Percentiles rank a stretch among this genome's conserved stretches.
Evolutionary conservation across 2,113 vertebrate genomes (phyloP).

Genomic region (Hydrolagus affinis): DNA sequence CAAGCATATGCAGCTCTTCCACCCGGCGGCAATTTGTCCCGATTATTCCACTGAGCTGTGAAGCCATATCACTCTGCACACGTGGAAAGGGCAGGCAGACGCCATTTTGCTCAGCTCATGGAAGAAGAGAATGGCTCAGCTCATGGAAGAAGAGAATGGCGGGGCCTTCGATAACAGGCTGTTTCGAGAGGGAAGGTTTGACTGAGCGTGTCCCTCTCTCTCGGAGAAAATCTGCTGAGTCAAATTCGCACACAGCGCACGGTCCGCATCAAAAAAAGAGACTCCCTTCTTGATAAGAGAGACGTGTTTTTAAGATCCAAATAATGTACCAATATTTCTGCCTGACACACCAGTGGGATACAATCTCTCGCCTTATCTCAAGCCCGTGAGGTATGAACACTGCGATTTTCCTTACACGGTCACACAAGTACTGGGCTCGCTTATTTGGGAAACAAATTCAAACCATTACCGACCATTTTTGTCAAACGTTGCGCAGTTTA

Average conservation of each 20-base stretch:
- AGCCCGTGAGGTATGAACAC: not conserved
- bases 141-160: not conserved
- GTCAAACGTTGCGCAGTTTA: not conserved
- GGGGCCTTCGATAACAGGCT: not conserved
- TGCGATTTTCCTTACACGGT: not conserved
- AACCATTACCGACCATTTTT: not conserved
- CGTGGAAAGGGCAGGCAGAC: not conserved
- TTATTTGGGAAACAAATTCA: not conserved
- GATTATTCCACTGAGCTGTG: not conserved
- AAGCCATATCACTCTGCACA: not conserved
- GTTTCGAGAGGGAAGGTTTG: not conserved
- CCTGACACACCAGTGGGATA: not conserved
- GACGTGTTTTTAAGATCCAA: not conserved
- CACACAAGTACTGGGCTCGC: not conserved
- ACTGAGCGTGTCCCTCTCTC: not conserved
- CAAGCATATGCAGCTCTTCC: not conserved
- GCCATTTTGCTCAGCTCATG: not conserved
- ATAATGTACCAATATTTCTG: constrained; percentile 1
- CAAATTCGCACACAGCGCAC: not conserved
- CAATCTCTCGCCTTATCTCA: not conserved
- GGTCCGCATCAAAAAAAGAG: constrained; percentile 12
- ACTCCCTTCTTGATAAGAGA: not conserved
- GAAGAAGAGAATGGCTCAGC: not conserved
- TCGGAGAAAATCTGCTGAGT: not conserved
- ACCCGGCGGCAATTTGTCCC: not conserved